These are phyloP conservation scores for Cephalopachus bancanus DNA, from an alignment of 2,797 vertebrate genomes.

Conservation along the genomic window DNA sequence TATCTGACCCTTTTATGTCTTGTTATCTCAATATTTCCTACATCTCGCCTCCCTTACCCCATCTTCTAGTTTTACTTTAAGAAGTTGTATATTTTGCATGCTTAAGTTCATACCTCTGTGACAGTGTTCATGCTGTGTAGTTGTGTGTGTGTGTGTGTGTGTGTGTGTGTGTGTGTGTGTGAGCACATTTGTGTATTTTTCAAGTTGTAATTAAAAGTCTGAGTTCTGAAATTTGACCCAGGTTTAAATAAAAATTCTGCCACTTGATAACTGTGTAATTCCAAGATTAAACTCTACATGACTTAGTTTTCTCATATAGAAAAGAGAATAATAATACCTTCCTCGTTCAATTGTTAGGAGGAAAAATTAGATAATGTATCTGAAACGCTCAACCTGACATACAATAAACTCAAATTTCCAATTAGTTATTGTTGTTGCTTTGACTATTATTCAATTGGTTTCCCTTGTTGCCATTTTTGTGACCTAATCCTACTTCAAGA, in stretches of 20 bases:
- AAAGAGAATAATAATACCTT: neutral
- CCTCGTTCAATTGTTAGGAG: neutral
- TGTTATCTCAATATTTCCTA: neutral
- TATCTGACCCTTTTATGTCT: neutral
- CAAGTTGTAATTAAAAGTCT: neutral
- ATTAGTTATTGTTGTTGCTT: neutral
- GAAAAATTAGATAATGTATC: neutral
- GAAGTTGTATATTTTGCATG: neutral
- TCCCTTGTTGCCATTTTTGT: neutral
- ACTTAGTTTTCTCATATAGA: neutral
- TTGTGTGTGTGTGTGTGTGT: too few relatives aligned
- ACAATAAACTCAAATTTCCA: neutral
- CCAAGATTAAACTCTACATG: constrained; percentile 2
- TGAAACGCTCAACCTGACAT: neutral
- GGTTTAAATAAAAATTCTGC: neutral
- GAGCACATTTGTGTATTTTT: neutral
- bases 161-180: neutral
- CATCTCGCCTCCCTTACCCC: neutral
- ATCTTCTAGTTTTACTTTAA: neutral
- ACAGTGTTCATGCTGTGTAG: neutral
- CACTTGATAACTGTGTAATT: neutral
- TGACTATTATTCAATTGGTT: neutral
- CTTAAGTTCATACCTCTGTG: neutral
- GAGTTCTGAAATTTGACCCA: neutral
- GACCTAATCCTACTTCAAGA: neutral